Percentiles rank a stretch among this genome's conserved stretches.
Evolutionary conservation across 2,113 vertebrate genomes (phyloP).

Genomic region (Myiopsitta monachus): DNA sequence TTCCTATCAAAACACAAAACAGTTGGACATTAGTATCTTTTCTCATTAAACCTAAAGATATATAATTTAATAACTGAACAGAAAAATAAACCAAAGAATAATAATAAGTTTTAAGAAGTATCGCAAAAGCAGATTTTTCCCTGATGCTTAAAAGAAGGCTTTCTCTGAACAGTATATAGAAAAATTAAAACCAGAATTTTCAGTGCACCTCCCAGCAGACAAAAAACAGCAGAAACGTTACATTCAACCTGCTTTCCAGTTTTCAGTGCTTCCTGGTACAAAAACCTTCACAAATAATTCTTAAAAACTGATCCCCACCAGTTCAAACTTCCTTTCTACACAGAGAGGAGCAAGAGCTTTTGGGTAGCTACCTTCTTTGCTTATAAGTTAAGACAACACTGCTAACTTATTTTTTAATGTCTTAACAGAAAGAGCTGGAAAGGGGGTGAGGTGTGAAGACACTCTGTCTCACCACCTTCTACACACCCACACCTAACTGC

Average conservation of each 20-base stretch:
- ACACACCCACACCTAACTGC: neutral
- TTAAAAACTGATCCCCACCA: neutral
- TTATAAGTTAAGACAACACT: neutral
- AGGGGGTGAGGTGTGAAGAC: fast-evolving
- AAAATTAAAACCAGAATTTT: neutral
- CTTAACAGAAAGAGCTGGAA: neutral
- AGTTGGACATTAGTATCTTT: neutral
- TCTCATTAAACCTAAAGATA: neutral
- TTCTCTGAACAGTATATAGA: neutral
- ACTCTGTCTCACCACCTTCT: neutral
- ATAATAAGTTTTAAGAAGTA: neutral
- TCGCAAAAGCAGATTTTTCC: neutral
- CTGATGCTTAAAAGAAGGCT: neutral
- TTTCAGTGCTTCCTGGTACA: neutral
- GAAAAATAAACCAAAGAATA: neutral
- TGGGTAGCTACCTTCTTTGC: neutral
- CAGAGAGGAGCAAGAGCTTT: neutral
- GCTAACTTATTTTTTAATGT: neutral
- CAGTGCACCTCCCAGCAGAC: neutral
- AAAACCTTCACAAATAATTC: neutral
- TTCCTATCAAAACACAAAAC: slow-evolving; percentile 40
- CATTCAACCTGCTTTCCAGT: neutral
- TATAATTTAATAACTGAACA: neutral
- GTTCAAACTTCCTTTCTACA: neutral
- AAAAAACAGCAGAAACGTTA: neutral